These are phyloP conservation scores for Hirtodrosophila trivittata DNA, from an alignment of 2,888 invertebrate genomes.

Conservation along the genomic window DNA sequence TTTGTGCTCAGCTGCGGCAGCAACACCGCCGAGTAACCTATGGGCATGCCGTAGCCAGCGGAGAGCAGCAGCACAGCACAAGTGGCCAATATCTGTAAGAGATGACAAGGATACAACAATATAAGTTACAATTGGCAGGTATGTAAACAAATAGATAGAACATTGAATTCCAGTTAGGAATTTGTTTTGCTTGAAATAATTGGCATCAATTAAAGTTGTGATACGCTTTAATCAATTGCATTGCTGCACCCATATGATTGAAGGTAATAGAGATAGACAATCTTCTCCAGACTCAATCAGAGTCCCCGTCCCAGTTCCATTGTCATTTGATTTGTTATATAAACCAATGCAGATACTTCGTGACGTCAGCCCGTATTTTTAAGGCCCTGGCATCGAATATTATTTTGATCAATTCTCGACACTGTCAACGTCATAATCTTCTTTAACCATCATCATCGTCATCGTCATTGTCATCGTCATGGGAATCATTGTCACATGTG, in stretches of 20 bases:
- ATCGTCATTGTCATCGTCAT: conserved; percentile 17
- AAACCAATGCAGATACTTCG: conserved; percentile 1
- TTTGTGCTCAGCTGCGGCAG: conserved; percentile 89
- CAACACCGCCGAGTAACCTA: conserved; percentile 90
- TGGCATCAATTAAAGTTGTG: conserved; percentile 65
- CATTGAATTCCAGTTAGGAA: too few relatives aligned
- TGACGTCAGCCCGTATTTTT: conserved; percentile 33
- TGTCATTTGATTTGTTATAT: conserved; percentile 6
- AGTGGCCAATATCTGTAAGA: conserved; percentile 87
- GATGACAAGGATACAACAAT: neutral
- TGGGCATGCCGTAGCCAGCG: conserved; percentile 91
- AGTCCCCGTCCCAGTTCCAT: neutral
- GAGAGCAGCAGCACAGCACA: conserved; percentile 89
- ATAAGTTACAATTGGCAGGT: too few relatives aligned
- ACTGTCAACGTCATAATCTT: conserved; percentile 14
- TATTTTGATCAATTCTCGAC: conserved; percentile 29
- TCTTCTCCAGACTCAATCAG: conserved; percentile 21
- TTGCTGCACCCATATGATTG: conserved; percentile 37
- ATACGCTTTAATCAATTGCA: conserved; percentile 26
- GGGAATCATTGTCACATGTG: conserved; percentile 52
- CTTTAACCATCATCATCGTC: conserved; percentile 4
- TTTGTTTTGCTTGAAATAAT: conserved; percentile 34
- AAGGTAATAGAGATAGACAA: conserved; percentile 51
- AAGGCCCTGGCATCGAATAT: conserved; percentile 23
- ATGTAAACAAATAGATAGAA: too few relatives aligned